Evolutionary conservation across 1,140 invertebrate species (phyloP), one percentile per base, ranked within the genome.

Genomic region (Drosophila arawakana): DNA sequence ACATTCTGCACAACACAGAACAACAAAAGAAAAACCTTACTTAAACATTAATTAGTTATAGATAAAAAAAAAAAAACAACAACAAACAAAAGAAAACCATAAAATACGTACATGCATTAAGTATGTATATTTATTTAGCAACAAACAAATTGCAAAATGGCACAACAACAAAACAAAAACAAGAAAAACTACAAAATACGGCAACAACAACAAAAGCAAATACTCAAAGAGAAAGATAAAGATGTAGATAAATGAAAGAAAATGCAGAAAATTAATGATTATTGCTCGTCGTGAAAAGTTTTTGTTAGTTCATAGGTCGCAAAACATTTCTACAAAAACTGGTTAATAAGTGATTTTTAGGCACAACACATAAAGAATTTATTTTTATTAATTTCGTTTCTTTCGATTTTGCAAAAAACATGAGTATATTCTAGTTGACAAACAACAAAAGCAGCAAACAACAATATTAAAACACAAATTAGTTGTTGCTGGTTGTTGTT

Each of bases 371-470:
- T 46, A 35, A 50, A 66, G 57, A 60, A 58, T 61, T 76, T 63
- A 54, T 47, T 25, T 65, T 59, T 73, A 62, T 65, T 52, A 15
- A 8, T 41, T 44, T 30, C 67, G 18, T 66, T 37, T 72, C 72
- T 55, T 58, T 68, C 57, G 61, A 11, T 55, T 63, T 44, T 54
- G 25, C 15, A 30, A 30, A 73, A 75, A 60, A 65, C 67, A 88
- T 89, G 84, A 89, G 84, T 89, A 89, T 89, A 89, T 84, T 89
- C 84, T 89, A 89, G 84, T 89, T 89, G 85, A 88, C 71, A 73
- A 80, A 30, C 25, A 30, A 30, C 25, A 30, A 30, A 4, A 5
- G 25, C 3, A 30, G 25, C 76, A 82, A 59, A 59, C 80, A 82
- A 73, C 76, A 67, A 49, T 34, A 75, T 30, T 77, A 63, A 39